These are phyloP conservation scores for Oenanthe oenanthe DNA, from an alignment of 2,113 vertebrate species.

Conservation along the genomic window DNA sequence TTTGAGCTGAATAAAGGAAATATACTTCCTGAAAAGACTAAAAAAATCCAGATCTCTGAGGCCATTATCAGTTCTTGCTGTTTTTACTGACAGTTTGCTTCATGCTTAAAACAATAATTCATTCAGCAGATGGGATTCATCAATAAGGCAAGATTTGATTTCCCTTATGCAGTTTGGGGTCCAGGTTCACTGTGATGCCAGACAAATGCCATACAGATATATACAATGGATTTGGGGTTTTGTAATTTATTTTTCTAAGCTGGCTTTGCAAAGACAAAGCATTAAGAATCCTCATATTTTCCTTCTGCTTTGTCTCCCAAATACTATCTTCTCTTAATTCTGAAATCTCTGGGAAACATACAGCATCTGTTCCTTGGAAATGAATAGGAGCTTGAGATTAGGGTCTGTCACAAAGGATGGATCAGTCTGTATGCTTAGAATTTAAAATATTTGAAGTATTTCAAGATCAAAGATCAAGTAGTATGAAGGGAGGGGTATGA, in stretches of 20 bases:
- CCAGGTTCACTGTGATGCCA: not conserved
- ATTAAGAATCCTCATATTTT: not conserved
- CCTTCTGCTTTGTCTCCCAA: not conserved
- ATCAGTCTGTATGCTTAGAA: not conserved
- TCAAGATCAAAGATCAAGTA: not conserved
- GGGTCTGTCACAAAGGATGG: not conserved
- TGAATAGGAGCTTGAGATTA: not conserved
- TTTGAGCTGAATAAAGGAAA: conserved; percentile 20
- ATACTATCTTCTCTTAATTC: not conserved
- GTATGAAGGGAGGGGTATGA: not conserved
- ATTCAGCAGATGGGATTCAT: not conserved
- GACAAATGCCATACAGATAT: not conserved
- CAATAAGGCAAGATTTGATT: not conserved
- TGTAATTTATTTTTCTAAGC: not conserved
- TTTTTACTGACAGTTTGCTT: not conserved
- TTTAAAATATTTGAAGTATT: not conserved
- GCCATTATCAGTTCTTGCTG: not conserved
- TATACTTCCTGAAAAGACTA: not conserved
- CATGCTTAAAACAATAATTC: not conserved
- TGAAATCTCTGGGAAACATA: not conserved
- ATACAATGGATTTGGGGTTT: not conserved
- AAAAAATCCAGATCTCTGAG: not conserved
- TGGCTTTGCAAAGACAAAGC: not conserved
- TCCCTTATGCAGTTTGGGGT: not conserved
- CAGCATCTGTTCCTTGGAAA: not conserved